Evolutionary conservation across 2,113 vertebrate genomes (phyloP), one percentile per base, ranked within the genome.

Genomic region (Synodontis membranacea): DNA sequence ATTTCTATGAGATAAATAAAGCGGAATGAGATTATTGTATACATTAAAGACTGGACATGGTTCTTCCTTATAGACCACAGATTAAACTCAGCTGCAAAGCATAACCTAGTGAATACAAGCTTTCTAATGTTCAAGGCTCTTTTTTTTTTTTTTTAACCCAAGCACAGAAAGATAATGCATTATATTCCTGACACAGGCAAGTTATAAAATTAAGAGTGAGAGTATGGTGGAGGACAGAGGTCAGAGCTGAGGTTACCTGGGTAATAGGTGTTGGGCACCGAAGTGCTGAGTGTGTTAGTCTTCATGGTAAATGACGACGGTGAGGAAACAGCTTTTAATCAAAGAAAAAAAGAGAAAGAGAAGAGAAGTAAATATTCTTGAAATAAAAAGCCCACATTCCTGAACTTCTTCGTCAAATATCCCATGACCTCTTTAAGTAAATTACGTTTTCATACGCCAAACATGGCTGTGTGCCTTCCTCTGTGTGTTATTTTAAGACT

Each of bases 261-360:
- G 91, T 97, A 99, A 89, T 98, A 99, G 91, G 97, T 97, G 92
- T 96, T 97, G 84, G 97, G 97, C 88, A 97, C 95, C 39, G 96
- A 96, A 46, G 97, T 97, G 94, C 96, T 97, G 94, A 98, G 90
- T 86, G 97, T 98, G 92, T 98, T 98, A 84, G 97, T 97, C 95
- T 99, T 99, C 96, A 99, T 93, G 85, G 97, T 97, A 92, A 99
- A 99, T 42, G 97, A 98, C 19, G 98, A 99, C 1, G 97, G 97
- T 86, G 97, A 98, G 34, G 97, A 98, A 86, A 97, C 94, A 85
- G 96, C 97, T 98, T 95, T 85, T 91, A 95, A 93, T 52, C 91
- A 92, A 90, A 95, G 39, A 72, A 78, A 89, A 3, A 89, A 64
- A 82, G 56, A 83, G 52, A 39, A 81, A 48, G 28, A 83, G 64